Percentiles rank a stretch among this genome's conserved stretches.
These are phyloP conservation scores for Lymantria monacha DNA, from an alignment of 2,888 invertebrate genomes.

Conservation along the genomic window DNA sequence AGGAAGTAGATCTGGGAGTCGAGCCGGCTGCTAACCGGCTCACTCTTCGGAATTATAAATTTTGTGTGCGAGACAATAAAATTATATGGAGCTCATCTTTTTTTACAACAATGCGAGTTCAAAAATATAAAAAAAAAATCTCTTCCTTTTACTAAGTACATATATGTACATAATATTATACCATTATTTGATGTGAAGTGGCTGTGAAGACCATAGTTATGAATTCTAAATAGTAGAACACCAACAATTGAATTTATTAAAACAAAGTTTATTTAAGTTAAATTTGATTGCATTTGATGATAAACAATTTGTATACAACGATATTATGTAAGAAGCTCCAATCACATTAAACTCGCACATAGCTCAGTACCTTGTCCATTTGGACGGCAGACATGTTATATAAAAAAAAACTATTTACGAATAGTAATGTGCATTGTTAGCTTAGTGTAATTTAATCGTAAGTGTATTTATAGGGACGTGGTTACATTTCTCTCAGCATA, in stretches of 20 bases:
- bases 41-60: constrained; percentile 50
- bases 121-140: no score
- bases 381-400: constrained; percentile 64
- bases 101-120: constrained; percentile 41
- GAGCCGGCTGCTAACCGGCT: constrained; percentile 28
- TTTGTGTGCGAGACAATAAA: constrained; percentile 78
- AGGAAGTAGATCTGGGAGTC: constrained; percentile 39
- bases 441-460: constrained; percentile 74
- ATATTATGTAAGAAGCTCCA: constrained; percentile 51
- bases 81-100: constrained; percentile 59
- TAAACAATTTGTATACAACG: constrained; percentile 47
- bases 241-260: constrained; percentile 64
- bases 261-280: constrained; percentile 54
- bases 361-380: constrained; percentile 70
- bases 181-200: constrained; percentile 60
- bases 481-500: constrained; percentile 59
- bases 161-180: constrained; percentile 46
- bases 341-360: constrained; percentile 62
- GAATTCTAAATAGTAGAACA: constrained; percentile 49
- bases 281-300: constrained; percentile 57
- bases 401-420: constrained; percentile 52
- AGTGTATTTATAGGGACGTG: constrained; percentile 75
- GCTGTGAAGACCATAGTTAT: constrained; percentile 73
- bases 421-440: constrained; percentile 76
- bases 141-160: constrained; percentile 45